A percentile compares a stretch with the other conserved stretches of the same genome.
phyloP scores from a whole-genome alignment of 2,888 invertebrate species.

The Ormyrus labotus region DNA sequence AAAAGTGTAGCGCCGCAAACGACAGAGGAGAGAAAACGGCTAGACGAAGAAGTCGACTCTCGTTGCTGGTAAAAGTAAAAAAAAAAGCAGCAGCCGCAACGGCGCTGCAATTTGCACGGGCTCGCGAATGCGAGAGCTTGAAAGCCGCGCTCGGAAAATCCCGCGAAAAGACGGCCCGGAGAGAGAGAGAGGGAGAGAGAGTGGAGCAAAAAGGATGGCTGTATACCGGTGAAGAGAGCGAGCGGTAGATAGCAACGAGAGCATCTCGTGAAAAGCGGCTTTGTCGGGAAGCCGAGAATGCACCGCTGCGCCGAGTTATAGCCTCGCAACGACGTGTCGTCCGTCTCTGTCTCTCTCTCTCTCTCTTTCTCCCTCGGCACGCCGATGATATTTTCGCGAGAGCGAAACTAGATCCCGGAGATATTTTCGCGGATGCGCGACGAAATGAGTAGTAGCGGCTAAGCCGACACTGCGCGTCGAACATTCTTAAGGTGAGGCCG shows the following conservation, averaged over 20 bases:
- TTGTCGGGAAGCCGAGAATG: constrained; percentile 23
- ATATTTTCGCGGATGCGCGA: constrained; percentile 35
- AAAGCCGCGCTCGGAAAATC: constrained; percentile 32
- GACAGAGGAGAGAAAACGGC: background rate
- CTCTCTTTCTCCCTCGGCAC: background rate
- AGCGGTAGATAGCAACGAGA: background rate
- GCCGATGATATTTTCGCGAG: constrained; percentile 39
- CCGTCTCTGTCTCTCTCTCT: too few species aligned
- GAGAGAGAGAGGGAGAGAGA: constrained; percentile 8
- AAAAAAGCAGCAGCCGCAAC: background rate
- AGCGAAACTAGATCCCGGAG: constrained; percentile 41
- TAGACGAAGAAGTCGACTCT: too few species aligned
- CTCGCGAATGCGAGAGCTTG: constrained; percentile 20
- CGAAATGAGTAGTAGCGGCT: background rate
- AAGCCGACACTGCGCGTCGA: background rate
- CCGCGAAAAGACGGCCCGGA: background rate
- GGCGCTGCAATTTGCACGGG: constrained; percentile 35
- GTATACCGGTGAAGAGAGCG: background rate
- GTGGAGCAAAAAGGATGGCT: background rate
- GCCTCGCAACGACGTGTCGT: background rate
- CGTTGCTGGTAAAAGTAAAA: too few species aligned
- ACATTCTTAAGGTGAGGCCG: background rate
- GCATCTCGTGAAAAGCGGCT: constrained; percentile 27
- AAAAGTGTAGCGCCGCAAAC: background rate
- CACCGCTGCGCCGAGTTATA: constrained; percentile 24